These are phyloP conservation scores for Bothrops jararaca DNA, from an alignment of 2,113 vertebrate genomes.

Conservation along the genomic window DNA sequence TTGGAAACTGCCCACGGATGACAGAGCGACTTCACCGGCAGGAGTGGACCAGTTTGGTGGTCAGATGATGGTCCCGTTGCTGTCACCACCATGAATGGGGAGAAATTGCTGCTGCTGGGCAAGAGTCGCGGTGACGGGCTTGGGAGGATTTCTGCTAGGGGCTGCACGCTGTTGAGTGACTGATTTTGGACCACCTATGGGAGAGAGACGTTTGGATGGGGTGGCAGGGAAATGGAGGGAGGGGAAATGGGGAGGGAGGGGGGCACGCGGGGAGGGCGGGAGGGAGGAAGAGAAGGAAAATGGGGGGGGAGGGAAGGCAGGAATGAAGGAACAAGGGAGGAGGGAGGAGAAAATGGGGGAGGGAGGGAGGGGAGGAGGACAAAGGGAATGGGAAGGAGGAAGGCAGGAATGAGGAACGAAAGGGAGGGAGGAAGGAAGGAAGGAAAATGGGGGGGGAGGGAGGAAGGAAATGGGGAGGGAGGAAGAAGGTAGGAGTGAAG, in stretches of 20 bases:
- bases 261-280: too few species aligned
- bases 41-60: conserved; percentile 93
- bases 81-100: conserved; percentile 99
- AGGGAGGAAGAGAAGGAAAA: too few species aligned
- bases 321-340: too few species aligned
- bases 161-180: conserved; percentile 98
- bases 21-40: conserved; percentile 79
- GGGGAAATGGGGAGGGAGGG: too few species aligned
- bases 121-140: conserved; percentile 90
- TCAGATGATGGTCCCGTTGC: conserved; percentile 98
- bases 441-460: too few species aligned
- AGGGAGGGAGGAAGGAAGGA: neutral
- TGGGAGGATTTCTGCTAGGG: conserved; percentile 98
- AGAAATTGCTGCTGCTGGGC: conserved; percentile 89
- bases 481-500: too few species aligned
- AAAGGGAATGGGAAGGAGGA: too few species aligned
- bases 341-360: rapidly evolving
- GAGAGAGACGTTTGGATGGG: conserved; percentile 63
- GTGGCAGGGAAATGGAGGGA: neutral
- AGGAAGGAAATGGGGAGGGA: too few species aligned
- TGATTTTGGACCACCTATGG: conserved; percentile 98
- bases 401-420: too few species aligned
- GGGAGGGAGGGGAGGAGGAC: rapidly evolving
- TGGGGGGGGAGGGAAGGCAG: too few species aligned
- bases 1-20: neutral